Base-by-base conservation (phyloP, 2,113 vertebrate genomes). In the Agapornis roseicollis region DNA sequence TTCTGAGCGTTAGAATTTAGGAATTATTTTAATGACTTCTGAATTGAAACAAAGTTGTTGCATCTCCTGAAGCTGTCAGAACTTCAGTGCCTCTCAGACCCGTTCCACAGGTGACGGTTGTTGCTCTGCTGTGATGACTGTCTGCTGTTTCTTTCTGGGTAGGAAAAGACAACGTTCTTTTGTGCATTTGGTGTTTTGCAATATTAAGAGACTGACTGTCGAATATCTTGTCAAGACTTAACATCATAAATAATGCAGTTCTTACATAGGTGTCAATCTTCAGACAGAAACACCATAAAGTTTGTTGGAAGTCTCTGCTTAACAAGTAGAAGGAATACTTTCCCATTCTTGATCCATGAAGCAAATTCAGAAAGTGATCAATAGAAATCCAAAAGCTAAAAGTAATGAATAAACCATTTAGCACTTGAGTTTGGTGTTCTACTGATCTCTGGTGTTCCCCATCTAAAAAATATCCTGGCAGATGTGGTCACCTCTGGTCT, bases 1-100 rank as follows among this genome's bases (percentile, higher is more conserved):
- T 95, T 56, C 77, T 33, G 28, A 80, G 85, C 58, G 84, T 80
- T 71, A 92, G 90, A 88, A 92, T 82, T 90, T 53, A 82, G 73
- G 77, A 86, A 79, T 87, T 7, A 85, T 94, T 94, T 92, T 92
- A 94, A 96, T 72, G 61, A 92, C 70, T 94, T 92, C 16, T 86
- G 76, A 92, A 93, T 86, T 87, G 80, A 90, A 94, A 46, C 33
- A 2, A 85, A 81, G 72, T 76, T 81, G 85, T 60, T 85, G 79
- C 27, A 7, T 72, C 66, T 92, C 69, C 80, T 66, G 83, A 87
- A 93, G 73, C 83, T 92, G 65, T 50, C 5, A n/a, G 90, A 79
- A 85, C 80, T 87, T 76, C 73, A 23, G 58, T 5, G 14, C 56
- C 41, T 27, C 80, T 89, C 49, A 90, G 80, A 72, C 71, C 28